Percentiles rank a stretch among this genome's conserved stretches.
These are phyloP conservation scores for Ophiothrix spiculata DNA, from an alignment of 35 echinoderm and acorn worm species.

Conservation along the genomic window DNA sequence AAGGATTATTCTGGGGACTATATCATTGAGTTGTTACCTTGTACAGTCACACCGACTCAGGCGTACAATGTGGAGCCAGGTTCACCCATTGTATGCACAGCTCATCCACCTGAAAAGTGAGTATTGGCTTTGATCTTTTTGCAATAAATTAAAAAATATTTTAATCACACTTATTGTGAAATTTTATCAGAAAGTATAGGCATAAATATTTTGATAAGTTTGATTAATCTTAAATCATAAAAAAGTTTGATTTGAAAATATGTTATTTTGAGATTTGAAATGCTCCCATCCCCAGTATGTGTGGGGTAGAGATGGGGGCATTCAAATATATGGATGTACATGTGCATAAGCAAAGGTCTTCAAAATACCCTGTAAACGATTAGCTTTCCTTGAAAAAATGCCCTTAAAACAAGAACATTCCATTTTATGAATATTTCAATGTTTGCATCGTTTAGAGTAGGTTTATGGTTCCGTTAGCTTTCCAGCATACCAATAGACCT, in stretches of 20 bases:
- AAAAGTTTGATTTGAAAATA: too few species aligned
- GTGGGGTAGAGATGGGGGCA: too few species aligned
- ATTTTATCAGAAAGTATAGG: too few species aligned
- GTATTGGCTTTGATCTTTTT: background rate
- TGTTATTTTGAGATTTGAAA: too few species aligned
- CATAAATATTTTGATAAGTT: too few species aligned
- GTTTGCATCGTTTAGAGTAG: constrained; percentile 29
- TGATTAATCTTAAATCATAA: too few species aligned
- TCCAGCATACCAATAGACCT: constrained; percentile 98
- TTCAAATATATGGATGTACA: too few species aligned
- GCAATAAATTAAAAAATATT: too few species aligned
- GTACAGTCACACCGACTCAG: constrained; percentile 90
- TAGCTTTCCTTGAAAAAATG: background rate
- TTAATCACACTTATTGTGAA: too few species aligned
- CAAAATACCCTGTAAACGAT: too few species aligned
- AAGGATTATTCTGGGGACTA: constrained; percentile 99
- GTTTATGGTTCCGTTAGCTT: constrained; percentile 96
- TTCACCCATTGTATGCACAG: constrained; percentile 89
- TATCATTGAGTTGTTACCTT: constrained; percentile 90
- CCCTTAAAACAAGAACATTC: constrained; percentile 27
- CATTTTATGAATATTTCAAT: constrained; percentile 62
- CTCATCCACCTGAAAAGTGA: constrained; percentile 93
- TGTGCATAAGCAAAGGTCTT: too few species aligned
- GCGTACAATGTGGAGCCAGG: constrained; percentile 64
- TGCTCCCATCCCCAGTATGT: too few species aligned